Evolutionary conservation across 2,797 vertebrate genomes (phyloP).

Genomic region (Poecilia gillii): DNA sequence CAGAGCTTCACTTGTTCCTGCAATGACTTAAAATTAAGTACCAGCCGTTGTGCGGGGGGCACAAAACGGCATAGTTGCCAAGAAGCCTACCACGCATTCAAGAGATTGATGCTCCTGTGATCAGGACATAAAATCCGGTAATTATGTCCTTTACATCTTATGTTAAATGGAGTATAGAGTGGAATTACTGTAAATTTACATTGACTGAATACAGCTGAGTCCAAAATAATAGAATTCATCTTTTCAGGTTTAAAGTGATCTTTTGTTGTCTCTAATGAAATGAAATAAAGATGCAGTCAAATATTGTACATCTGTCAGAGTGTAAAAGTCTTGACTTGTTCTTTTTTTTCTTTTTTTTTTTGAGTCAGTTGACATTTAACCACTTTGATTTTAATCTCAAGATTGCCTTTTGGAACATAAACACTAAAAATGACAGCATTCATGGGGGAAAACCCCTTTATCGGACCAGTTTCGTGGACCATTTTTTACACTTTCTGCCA

Average conservation of each 20-base stretch:
- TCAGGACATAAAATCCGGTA: neutral
- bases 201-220: neutral
- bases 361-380: neutral
- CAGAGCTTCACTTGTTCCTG: neutral
- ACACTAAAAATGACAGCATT: neutral
- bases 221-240: neutral
- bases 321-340: neutral
- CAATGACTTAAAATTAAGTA: neutral
- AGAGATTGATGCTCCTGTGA: too few relatives aligned
- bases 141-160: neutral
- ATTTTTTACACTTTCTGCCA: slow-evolving; percentile 26
- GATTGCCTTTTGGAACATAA: neutral
- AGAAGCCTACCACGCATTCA: neutral
- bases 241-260: neutral
- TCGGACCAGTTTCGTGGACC: slow-evolving; percentile 7
- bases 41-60: neutral
- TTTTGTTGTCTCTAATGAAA: neutral
- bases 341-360: neutral
- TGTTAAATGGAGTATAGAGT: neutral
- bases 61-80: neutral
- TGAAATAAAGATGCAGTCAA: neutral
- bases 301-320: neutral
- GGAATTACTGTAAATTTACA: neutral
- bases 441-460: slow-evolving; percentile 4
- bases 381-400: neutral